Percentiles rank a stretch among this genome's conserved stretches.
Conservation (phyloP, 1,140 invertebrate species). For the Pectinophora gossypiella region DNA sequence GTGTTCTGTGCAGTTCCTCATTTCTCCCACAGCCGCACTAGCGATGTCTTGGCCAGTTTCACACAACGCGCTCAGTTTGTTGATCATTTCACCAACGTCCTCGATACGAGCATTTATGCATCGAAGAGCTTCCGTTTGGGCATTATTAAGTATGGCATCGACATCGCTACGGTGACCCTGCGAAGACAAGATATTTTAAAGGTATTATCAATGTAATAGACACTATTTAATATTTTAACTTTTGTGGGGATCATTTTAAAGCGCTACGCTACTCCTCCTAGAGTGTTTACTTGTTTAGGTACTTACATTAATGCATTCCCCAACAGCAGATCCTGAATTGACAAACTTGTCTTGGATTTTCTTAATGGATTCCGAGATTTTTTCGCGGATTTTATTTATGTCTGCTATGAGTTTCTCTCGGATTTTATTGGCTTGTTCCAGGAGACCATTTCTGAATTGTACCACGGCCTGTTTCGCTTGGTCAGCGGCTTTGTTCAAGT, state of each 20-base stretch:
- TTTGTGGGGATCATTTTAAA: background rate
- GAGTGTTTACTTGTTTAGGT: background rate
- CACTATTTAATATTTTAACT: background rate
- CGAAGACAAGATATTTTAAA: slow-evolving; percentile 7
- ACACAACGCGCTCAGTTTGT: slow-evolving; percentile 15
- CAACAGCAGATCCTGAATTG: slow-evolving; percentile 24
- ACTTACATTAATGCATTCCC: slow-evolving; percentile 49
- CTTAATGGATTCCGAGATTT: slow-evolving; percentile 30
- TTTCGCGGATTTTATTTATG: slow-evolving; percentile 27
- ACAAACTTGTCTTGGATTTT: slow-evolving; percentile 29
- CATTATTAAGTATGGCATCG: slow-evolving; percentile 29
- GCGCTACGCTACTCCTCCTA: background rate
- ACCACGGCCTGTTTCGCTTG: slow-evolving; percentile 36
- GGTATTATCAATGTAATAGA: background rate
- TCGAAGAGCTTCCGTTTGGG: slow-evolving; percentile 25
- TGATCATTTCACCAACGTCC: slow-evolving; percentile 30
- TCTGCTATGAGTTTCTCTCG: slow-evolving; percentile 30
- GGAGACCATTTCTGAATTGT: slow-evolving; percentile 31
- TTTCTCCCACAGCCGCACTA: slow-evolving; percentile 25
- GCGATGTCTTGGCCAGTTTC: slow-evolving; percentile 14
- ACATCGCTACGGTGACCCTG: slow-evolving; percentile 34
- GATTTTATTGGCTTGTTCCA: slow-evolving; percentile 28
- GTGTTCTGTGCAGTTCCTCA: slow-evolving; percentile 32
- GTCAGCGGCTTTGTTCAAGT: slow-evolving; percentile 30
- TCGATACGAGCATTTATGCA: slow-evolving; percentile 40